These are phyloP conservation scores for Ptilodon capucinus DNA, from an alignment of 2,888 invertebrate species.

Conservation along the genomic window DNA sequence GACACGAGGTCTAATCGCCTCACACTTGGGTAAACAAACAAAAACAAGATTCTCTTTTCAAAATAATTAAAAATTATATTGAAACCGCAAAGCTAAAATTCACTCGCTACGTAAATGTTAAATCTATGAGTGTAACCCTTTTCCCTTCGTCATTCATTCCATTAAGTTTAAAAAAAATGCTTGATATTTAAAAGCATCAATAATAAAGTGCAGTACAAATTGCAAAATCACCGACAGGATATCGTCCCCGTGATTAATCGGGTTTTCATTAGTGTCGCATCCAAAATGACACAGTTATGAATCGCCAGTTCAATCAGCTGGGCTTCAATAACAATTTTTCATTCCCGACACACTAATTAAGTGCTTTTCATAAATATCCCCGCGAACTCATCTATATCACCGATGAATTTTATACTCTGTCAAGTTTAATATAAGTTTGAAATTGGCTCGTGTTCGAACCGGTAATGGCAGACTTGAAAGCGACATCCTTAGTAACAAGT, in stretches of 20 bases:
- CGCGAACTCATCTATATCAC: constrained; percentile 29
- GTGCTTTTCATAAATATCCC: constrained; percentile 78
- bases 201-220: constrained; percentile 48
- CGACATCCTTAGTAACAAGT: constrained; percentile 82
- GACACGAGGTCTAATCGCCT: neutral
- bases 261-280: constrained; percentile 74
- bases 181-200: constrained; percentile 20
- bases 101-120: too few relatives aligned
- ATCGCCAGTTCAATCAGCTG: constrained; percentile 78
- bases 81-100: too few relatives aligned
- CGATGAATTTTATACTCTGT: constrained; percentile 49
- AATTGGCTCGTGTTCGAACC: constrained; percentile 41
- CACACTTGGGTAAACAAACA: neutral
- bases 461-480: constrained; percentile 66
- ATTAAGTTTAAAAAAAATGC: constrained; percentile 17
- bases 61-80: neutral
- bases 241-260: constrained; percentile 67
- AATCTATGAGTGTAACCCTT: constrained; percentile 23
- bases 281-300: constrained; percentile 80
- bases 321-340: constrained; percentile 82
- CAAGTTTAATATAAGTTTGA: constrained; percentile 30
- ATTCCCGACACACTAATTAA: constrained; percentile 82
- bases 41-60: neutral
- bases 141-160: constrained; percentile 16
- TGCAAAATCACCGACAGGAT: constrained; percentile 58